Evolutionary conservation across 2,797 vertebrate genomes (phyloP).

Genomic region (Helarctos malayanus): DNA sequence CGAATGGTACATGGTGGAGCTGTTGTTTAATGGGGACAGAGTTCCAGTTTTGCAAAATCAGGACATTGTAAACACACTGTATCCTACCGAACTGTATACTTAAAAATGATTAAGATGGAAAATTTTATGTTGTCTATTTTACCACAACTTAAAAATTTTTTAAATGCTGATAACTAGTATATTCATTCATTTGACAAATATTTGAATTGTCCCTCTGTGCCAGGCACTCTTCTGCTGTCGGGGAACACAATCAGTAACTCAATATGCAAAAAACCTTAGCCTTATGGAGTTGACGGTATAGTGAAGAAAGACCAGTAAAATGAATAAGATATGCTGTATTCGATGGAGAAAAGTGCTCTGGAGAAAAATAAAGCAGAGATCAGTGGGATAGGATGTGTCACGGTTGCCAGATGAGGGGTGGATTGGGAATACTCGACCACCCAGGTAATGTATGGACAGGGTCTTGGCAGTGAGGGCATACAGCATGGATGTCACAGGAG

Average conservation of each 20-base stretch:
- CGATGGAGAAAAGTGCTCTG: background rate
- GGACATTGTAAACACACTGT: background rate
- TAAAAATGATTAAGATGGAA: background rate
- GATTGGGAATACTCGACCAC: background rate
- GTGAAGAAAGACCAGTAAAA: background rate
- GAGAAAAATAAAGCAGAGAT: background rate
- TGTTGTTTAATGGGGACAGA: background rate
- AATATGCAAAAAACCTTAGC: background rate
- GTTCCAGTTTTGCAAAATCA: background rate
- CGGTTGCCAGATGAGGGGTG: background rate
- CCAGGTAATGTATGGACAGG: background rate
- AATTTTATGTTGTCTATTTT: background rate
- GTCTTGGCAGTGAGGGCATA: background rate
- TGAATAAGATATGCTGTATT: background rate
- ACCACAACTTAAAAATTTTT: background rate
- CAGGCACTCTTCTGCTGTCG: background rate
- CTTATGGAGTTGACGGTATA: background rate
- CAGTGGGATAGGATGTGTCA: background rate
- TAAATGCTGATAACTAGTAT: background rate
- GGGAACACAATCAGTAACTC: background rate
- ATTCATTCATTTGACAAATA: background rate
- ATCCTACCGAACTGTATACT: background rate
- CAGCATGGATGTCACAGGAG: accelerated
- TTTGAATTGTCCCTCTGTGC: background rate
- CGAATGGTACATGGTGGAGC: background rate